These are phyloP conservation scores for Meriones unguiculatus DNA, from an alignment of 2,113 vertebrate genomes.

Conservation along the genomic window DNA sequence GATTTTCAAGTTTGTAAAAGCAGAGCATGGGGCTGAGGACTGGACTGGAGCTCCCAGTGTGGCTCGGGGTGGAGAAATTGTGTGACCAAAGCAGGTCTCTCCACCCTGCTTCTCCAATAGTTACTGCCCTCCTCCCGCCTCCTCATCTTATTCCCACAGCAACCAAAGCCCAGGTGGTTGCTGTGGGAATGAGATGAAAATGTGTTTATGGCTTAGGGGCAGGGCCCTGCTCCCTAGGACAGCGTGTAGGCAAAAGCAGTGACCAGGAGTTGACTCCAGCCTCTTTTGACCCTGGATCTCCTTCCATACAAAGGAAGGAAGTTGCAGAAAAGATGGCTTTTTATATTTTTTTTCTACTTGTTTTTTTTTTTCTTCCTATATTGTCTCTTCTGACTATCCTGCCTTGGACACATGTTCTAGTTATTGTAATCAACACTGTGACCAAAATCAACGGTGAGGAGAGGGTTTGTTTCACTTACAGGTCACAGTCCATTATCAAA, in stretches of 20 bases:
- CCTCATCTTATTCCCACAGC: too few species aligned
- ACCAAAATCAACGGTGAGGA: neutral
- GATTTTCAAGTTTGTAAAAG: neutral
- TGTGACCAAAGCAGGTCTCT: neutral
- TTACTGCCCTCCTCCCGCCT: neutral
- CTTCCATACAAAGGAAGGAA: neutral
- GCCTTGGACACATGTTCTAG: neutral
- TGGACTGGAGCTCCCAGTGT: neutral
- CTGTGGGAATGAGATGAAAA: neutral
- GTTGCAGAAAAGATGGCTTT: neutral
- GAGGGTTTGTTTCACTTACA: neutral
- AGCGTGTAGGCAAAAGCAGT: neutral
- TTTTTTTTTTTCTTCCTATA: too few species aligned
- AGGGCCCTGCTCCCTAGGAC: neutral
- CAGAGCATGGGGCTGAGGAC: neutral
- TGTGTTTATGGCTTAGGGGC: neutral
- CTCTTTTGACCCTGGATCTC: neutral
- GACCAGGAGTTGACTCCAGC: neutral
- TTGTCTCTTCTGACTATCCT: conserved; percentile 5
- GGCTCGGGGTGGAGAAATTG: neutral
- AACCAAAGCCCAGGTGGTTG: neutral
- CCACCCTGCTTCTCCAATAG: neutral
- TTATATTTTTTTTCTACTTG: too few species aligned
- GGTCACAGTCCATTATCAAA: neutral
- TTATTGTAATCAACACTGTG: neutral